These are phyloP conservation scores for Eucera pruinosa DNA, from an alignment of 2,888 invertebrate genomes.

Conservation along the genomic window DNA sequence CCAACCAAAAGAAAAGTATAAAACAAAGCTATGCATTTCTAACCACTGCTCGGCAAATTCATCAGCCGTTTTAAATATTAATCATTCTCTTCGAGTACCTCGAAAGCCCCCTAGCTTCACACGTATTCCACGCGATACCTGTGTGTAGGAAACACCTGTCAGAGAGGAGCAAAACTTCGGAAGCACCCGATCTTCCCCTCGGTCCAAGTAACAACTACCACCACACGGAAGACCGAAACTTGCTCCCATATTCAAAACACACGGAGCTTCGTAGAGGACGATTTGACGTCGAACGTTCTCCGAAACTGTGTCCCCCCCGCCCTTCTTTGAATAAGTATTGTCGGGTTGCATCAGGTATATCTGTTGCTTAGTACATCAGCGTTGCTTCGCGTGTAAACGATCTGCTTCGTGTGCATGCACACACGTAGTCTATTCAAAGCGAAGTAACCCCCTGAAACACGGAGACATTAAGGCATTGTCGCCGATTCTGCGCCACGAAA, in stretches of 20 bases:
- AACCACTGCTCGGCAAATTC: too few relatives aligned
- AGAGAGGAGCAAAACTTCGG: conserved; percentile 12
- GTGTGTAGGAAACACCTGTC: conserved; percentile 16
- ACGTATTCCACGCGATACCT: not conserved
- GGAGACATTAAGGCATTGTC: conserved; percentile 73
- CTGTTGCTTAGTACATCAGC: not conserved
- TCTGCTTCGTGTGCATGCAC: not conserved
- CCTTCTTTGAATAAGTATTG: conserved; percentile 2
- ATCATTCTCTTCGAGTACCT: not conserved
- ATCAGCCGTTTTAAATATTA: not conserved
- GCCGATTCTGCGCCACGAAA: conserved; percentile 68
- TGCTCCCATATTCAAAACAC: conserved; percentile 5
- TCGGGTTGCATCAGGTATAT: not conserved
- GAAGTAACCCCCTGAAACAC: conserved; percentile 61
- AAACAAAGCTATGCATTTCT: too few relatives aligned
- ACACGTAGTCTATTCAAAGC: conserved; percentile 59
- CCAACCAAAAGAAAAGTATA: too few relatives aligned
- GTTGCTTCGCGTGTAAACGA: conserved; percentile 14
- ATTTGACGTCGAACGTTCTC: not conserved
- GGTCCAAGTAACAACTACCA: not conserved
- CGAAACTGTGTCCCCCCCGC: not conserved
- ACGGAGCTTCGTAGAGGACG: not conserved
- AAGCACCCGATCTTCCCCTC: not conserved
- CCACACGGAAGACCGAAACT: not conserved
- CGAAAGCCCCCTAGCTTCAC: too few relatives aligned